Percentiles rank a stretch among this genome's conserved stretches.
These are phyloP conservation scores for Ondatra zibethicus DNA, from an alignment of 2,113 vertebrate genomes.

Conservation along the genomic window DNA sequence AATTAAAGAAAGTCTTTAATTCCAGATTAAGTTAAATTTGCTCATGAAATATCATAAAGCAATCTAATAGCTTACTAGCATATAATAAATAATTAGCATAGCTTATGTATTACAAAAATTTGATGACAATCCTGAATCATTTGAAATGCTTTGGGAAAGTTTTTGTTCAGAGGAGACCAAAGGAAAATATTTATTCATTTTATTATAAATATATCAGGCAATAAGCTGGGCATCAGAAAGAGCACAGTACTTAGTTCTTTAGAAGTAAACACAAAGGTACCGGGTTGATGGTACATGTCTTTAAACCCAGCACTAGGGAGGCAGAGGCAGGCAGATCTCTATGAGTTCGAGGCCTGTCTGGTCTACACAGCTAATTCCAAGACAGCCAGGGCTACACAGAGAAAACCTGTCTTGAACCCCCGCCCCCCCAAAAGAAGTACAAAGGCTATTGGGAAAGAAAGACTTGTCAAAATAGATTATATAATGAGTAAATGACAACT, in stretches of 20 bases:
- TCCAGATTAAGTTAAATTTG: neutral
- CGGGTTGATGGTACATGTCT: too few species aligned
- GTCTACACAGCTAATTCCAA: too few species aligned
- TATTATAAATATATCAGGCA: neutral
- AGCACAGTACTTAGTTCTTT: neutral
- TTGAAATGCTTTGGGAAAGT: neutral
- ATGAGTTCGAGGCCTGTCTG: too few species aligned
- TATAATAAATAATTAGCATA: neutral
- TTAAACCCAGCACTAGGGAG: too few species aligned
- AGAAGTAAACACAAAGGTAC: neutral
- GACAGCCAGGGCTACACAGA: too few species aligned
- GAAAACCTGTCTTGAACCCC: too few species aligned
- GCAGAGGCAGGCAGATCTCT: too few species aligned
- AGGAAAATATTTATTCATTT: neutral
- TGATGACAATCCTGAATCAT: neutral
- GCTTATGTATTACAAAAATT: neutral
- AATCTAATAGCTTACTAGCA: neutral
- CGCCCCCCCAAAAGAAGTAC: too few species aligned
- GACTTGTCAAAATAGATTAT: neutral
- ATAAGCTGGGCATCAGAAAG: neutral
- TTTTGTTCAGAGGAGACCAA: neutral
- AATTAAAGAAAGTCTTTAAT: neutral
- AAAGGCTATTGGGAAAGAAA: neutral
- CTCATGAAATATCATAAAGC: neutral
- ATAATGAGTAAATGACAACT: neutral